These are phyloP conservation scores for Acrocephalus kingi DNA, from an alignment of 2,113 vertebrate species.

Conservation along the genomic window DNA sequence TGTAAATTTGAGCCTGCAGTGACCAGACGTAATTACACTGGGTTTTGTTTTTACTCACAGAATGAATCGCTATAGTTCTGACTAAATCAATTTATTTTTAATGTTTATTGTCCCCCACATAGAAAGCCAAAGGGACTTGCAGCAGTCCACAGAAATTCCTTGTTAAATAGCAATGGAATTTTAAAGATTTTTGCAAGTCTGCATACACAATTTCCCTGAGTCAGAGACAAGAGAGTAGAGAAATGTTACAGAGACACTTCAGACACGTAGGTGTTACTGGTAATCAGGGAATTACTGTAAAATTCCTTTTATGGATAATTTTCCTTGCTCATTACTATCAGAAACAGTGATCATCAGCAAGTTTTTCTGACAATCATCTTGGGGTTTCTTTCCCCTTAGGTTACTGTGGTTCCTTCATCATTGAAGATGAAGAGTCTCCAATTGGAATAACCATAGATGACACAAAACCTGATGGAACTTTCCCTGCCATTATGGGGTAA, in stretches of 20 bases:
- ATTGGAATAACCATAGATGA: conserved; percentile 92
- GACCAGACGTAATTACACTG: not conserved
- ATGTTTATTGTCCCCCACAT: not conserved
- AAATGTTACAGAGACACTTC: not conserved
- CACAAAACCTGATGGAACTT: conserved; percentile 89
- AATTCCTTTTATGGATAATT: not conserved
- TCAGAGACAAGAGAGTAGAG: not conserved
- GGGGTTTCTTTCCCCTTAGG: conserved; percentile 68
- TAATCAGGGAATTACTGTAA: not conserved
- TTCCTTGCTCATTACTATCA: not conserved
- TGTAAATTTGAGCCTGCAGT: not conserved
- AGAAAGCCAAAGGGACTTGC: not conserved
- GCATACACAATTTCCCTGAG: not conserved
- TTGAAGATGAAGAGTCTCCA: conserved; percentile 90
- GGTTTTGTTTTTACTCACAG: not conserved
- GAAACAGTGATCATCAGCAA: not conserved
- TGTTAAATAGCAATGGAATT: not conserved
- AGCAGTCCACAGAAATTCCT: not conserved
- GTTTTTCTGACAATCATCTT: not conserved
- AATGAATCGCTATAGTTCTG: not conserved
- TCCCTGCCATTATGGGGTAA: conserved; percentile 94
- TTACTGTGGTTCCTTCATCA: conserved; percentile 88
- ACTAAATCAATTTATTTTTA: not conserved
- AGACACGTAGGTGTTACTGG: not conserved
- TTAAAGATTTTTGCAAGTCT: not conserved